Base-by-base conservation (phyloP, 1,140 invertebrate species). In the Pseudomyrmex sp. region DNA sequence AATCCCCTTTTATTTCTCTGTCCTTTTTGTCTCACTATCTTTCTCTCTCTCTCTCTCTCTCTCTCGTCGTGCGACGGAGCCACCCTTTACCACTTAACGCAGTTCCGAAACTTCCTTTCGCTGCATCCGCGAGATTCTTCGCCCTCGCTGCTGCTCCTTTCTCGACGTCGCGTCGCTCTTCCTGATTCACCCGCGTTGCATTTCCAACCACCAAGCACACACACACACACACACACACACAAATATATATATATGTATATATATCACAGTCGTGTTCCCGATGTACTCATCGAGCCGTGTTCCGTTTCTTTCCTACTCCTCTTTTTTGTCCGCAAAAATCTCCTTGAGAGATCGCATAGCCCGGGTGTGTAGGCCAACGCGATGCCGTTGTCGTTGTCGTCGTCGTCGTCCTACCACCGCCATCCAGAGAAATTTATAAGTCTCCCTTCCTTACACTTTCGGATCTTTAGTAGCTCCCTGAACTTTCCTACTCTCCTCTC, bases 401-500 rank as follows among this genome's bases (percentile, higher is more conserved):
- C 20, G 46, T 26, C 46, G 50, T 66, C 15, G 35, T 66, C 58
- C 61, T 44, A 35, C 2, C 46, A 13, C 20, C 52, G 73, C 50
- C 70, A 54, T 56, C 58, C 62, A 26, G 77, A 52, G 15, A 84
- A 86, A 89, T 88, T 89, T 86, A 88, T 88, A 86, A 88, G 82
- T 82, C 75, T 90, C 44, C 63, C 69, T 35, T 62, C 87, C 83
- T 76, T 86, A 88, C 82, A 87, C 87, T 89, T 85, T 88, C 89
- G 84, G 87, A 86, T 83, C 84, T 82, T 85, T 85, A 84, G 84
- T 85, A 85, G 84, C 77, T 72, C 88, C 82, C 85, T 90, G 84
- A 91, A 90, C 82, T 91, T 91, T 92, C 90, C 74, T 85, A 84
- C 68, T 82, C 76, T 66, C 52, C 13, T 48, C 65, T 44, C 63